A percentile compares a stretch with the other conserved stretches of the same genome.
These are phyloP conservation scores for Clivina fossor DNA, from an alignment of 2,888 invertebrate genomes.

Conservation along the genomic window DNA sequence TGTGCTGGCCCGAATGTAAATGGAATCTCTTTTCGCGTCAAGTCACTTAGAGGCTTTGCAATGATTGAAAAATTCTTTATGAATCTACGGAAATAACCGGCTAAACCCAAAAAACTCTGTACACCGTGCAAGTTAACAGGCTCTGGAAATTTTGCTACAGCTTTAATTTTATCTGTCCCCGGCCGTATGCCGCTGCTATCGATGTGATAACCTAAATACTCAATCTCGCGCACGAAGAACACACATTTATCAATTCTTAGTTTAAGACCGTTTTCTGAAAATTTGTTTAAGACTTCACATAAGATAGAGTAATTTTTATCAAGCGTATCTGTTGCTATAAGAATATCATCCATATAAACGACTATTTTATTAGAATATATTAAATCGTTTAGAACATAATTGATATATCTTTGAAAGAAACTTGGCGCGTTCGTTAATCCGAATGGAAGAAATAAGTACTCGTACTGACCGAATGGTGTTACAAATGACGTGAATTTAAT, in stretches of 20 bases:
- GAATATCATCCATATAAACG: constrained; percentile 32
- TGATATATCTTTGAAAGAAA: constrained; percentile 34
- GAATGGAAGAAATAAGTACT: constrained; percentile 39
- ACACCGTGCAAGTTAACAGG: constrained; percentile 38
- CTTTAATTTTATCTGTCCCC: constrained; percentile 36
- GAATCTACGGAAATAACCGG: constrained; percentile 43
- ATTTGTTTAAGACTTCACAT: constrained; percentile 21
- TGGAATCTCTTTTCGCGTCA: constrained; percentile 38
- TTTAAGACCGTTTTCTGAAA: constrained; percentile 29
- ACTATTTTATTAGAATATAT: constrained; percentile 14
- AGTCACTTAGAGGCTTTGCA: constrained; percentile 44
- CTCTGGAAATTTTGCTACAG: constrained; percentile 40
- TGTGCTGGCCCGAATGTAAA: constrained; percentile 42
- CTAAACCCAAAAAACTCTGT: constrained; percentile 43
- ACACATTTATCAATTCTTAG: constrained; percentile 38
- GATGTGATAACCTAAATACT: constrained; percentile 41
- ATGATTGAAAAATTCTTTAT: constrained; percentile 38
- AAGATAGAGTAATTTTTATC: constrained; percentile 29
- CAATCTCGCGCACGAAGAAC: constrained; percentile 37
- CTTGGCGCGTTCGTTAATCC: constrained; percentile 40
- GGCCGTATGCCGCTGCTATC: constrained; percentile 37
- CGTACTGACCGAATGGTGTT: constrained; percentile 39
- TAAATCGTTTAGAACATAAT: constrained; percentile 14
- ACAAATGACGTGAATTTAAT: constrained; percentile 39
- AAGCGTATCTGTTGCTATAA: constrained; percentile 26